Evolutionary conservation across 1,140 invertebrate genomes (phyloP).

Genomic region (Drosophila varians): DNA sequence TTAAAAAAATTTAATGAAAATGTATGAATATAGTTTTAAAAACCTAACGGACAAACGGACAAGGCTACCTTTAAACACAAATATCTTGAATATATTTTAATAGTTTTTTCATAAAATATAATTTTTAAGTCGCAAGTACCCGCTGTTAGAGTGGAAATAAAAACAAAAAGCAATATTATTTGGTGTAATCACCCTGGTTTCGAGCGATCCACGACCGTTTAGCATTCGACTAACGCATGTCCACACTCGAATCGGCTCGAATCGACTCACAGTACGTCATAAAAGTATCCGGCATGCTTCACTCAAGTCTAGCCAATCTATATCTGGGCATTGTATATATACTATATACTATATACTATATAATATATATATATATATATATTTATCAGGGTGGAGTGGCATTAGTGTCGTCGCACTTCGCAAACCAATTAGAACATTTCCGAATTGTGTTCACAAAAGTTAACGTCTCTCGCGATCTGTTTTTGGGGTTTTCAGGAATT

Average conservation of each 20-base stretch:
- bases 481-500: conserved; percentile 1
- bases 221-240: conserved; percentile 43
- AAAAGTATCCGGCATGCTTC: conserved; percentile 39
- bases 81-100: too few species aligned
- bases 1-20: too few species aligned
- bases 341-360: neutral
- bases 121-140: neutral
- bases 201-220: conserved; percentile 15
- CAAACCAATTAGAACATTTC: conserved; percentile 48
- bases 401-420: conserved; percentile 45
- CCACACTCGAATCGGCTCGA: conserved; percentile 6
- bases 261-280: conserved; percentile 22
- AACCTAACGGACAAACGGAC: too few species aligned
- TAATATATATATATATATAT: neutral
- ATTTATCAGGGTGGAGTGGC: conserved; percentile 25
- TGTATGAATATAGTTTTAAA: too few species aligned
- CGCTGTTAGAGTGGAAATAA: neutral
- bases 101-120: too few species aligned
- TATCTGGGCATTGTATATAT: conserved; percentile 19
- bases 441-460: conserved; percentile 40
- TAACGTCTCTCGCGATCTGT: conserved; percentile 17
- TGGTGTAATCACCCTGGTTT: conserved; percentile 13
- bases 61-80: too few species aligned
- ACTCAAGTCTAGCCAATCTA: conserved; percentile 33
- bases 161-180: neutral